Evolutionary conservation across 1,140 invertebrate species (phyloP), one percentile per base, ranked within the genome.

Genomic region (Cydia strobilella): DNA sequence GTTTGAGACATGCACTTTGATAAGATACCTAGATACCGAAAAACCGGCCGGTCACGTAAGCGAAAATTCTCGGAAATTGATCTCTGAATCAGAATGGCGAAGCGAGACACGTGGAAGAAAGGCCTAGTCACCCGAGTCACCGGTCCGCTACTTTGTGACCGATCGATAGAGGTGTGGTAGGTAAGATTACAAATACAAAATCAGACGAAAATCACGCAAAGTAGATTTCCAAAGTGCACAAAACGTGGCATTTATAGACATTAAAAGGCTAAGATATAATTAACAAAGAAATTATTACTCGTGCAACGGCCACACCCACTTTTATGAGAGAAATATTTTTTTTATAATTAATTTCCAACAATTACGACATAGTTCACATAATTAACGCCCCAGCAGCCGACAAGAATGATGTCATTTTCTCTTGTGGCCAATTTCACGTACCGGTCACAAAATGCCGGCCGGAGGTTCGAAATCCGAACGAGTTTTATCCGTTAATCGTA

Each of bases 391-490:
- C 25, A 39, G 31, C 27, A 69, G 35, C 35, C 27, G 18, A 69
- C 25, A 66, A 66, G 65, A 69, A 69, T 69, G 65, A 69, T 69
- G 65, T 69, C 65, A 69, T 69, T 69, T 10, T 69, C 27, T 69
- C 25, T 69, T 18, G 25, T 27, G 27, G 65, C 35, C 35, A 69
- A 69, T 69, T 69, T 69, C 65, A 31, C 27, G 63, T 66, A 69
- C 65, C 65, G 65, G 86, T 87, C 86, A 92, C 90, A 92, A 92
- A 90, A 92, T 92, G 90, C 90, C 90, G 89, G 90, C 90, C 83
- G 85, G 84, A 73, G 82, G 72, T 78, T 81, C 82, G 74, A 82
- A 83, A 80, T 79, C 48, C 75, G 72, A 75, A 75, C 80, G 72
- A 75, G 54, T 54, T 10, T 79, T 80, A 79, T 82, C 72, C 74